Base-by-base conservation (phyloP, 2,888 invertebrate species). In the Acleris emargana region DNA sequence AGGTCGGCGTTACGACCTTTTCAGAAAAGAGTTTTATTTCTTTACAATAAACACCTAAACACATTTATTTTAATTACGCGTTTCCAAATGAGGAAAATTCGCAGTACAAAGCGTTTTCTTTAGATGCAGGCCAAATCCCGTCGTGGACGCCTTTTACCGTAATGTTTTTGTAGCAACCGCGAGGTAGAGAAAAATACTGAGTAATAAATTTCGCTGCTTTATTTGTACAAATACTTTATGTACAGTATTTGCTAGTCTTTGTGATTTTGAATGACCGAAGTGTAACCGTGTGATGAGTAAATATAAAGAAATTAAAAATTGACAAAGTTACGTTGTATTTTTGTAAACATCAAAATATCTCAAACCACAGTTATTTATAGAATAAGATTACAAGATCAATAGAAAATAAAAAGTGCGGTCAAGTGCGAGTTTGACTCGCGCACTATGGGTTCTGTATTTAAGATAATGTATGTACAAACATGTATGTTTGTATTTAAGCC, bases 1-100 rank as follows among this genome's bases (percentile, higher is more conserved):
- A 91, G 87, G 86, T 87, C 86, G 85, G 85, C 80, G 86, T 84
- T 89, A 86, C 87, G 87, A 89, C 88, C 84, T 85, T 86, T 79
- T 76, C 77, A 82, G 85, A 86, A 87, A 86, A 84, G 84, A 82
- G 82, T 87, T 90, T 88, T 87, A 86, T 87, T 87, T 80, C 79
- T 87, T 88, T 86, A 86, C 86, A 86, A 83, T 85, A 83, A 86
- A 87, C 86, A 87, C 84, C 84, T 82, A 79, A 83, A 74, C 81
- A 80, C 86, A 88, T 89, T 88, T 84, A 81, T 89, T 86, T 86
- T 84, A 86, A 86, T 89, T 87, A 79, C 73, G 70, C 70, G 50
- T 57, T 57, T 50, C 71, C 69, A 60, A 64, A 68, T 51, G 60
- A 61, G 66, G 57, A 25, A 57, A 66, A 61, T 54, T 59, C 59